phyloP scores from a whole-genome alignment of 2,797 vertebrate species.

The Chromis chromis region DNA sequence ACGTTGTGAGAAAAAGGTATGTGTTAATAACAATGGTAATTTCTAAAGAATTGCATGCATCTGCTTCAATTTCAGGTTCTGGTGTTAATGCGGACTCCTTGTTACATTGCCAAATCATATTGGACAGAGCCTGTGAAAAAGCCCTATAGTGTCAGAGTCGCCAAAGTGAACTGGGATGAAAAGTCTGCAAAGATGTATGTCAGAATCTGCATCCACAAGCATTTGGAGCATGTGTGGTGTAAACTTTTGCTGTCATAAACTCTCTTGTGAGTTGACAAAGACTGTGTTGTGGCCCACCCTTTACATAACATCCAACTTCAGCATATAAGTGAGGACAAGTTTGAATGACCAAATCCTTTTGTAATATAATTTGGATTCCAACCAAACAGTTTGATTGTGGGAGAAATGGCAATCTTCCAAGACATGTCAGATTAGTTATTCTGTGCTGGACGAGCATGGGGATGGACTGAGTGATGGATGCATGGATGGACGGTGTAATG shows the following conservation, averaged over 20 bases:
- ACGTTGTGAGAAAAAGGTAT: too few relatives aligned
- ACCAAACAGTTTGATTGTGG: constrained; percentile 3
- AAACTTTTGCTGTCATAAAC: not conserved
- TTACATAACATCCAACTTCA: not conserved
- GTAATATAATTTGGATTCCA: constrained; percentile 11
- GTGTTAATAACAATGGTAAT: too few relatives aligned
- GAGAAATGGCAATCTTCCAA: constrained; percentile 28
- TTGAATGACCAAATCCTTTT: constrained; percentile 6
- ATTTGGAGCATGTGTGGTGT: not conserved
- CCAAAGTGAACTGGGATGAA: not conserved
- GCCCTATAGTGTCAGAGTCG: not conserved
- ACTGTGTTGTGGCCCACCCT: not conserved
- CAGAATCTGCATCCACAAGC: too few relatives aligned
- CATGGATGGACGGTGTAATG: constrained; percentile 40
- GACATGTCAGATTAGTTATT: constrained; percentile 39
- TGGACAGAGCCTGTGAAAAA: not conserved
- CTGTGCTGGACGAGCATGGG: constrained; percentile 6
- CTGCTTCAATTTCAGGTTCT: too few relatives aligned
- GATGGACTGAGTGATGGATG: constrained; percentile 13
- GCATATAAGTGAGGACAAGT: not conserved
- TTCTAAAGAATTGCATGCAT: too few relatives aligned
- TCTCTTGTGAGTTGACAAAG: not conserved
- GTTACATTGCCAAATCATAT: too few relatives aligned
- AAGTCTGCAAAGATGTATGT: not conserved
- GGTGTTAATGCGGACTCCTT: too few relatives aligned